Evolutionary conservation across 1,140 invertebrate species (phyloP).

Genomic region (Pseudomyrmex sp.): DNA sequence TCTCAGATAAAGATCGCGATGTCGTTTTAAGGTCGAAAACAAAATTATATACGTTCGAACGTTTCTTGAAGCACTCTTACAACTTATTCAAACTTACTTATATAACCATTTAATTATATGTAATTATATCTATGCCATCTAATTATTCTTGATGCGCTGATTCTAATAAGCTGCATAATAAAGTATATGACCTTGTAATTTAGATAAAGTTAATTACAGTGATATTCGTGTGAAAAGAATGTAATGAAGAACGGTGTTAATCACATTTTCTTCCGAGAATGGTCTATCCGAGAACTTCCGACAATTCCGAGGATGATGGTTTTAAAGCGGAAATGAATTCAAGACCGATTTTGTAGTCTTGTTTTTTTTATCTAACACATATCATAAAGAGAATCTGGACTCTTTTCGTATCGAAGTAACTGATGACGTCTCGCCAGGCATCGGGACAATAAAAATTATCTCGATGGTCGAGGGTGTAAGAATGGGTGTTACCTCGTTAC

Average conservation of each 20-base stretch:
- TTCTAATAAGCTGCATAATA: not conserved
- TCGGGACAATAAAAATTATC: constrained; percentile 77
- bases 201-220: not conserved
- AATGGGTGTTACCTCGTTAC: constrained; percentile 80
- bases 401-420: constrained; percentile 27
- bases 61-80: too few species aligned
- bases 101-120: too few species aligned
- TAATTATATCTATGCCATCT: too few species aligned
- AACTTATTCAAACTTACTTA: too few species aligned
- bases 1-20: not conserved
- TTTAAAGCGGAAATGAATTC: not conserved
- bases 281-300: not conserved
- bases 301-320: not conserved
- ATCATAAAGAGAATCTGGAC: not conserved
- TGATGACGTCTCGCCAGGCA: constrained; percentile 48
- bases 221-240: constrained; percentile 5
- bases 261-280: not conserved
- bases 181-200: not conserved
- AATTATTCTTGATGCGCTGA: not conserved
- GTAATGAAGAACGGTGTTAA: not conserved
- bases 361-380: not conserved
- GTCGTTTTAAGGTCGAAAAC: too few species aligned
- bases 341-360: constrained; percentile 60
- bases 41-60: too few species aligned
- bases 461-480: constrained; percentile 75